Evolutionary conservation across 2,797 vertebrate species (phyloP), one percentile per base, ranked within the genome.

Genomic region (Eleutherodactylus coqui): DNA sequence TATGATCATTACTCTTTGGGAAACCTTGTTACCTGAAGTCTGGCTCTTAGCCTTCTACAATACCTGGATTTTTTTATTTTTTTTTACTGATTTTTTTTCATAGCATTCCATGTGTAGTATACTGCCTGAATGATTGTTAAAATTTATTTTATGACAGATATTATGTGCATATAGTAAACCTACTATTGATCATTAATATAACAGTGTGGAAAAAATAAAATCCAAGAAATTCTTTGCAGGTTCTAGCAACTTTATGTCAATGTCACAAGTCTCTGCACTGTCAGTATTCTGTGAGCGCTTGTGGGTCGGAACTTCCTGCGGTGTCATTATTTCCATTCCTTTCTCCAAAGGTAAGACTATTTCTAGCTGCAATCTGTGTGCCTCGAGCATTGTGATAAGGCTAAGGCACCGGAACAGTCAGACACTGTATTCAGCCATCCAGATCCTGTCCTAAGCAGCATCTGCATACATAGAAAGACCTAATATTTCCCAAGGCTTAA

Each of bases 231-330:
- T 43, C 38, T 19, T 27, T 82, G 2, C 47, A 90, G 89, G 89
- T 10, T 85, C 83, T 0, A 58, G 29, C 34, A 83, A 49, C 16
- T 75, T 89, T 21, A 77, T 88, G 38, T 88, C 88, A 27, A 79
- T 90, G 62, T 45, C 84, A 32, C 88, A 87, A 82, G 80, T 90
- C 53, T 84, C 89, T 69, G 87, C 89, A 2, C 49, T 90, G 49
- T 84, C 70, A 0, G 62, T 82, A 75, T 88, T 88, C 19, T 87
- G 84, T 45, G 79, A 64, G 6, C 79, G 89, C 53, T 47, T 90
- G 27, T 90, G 89, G 89, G 80, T 90, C 32, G 89, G 89, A 34
- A 90, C 89, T 60, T 85, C 87, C 5, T 85, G 79, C 5, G 89
- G 89, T 9, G 64, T 84, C 9, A 77, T 90, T 41, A 41, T 90